Base-by-base conservation (phyloP, 2,888 invertebrate genomes). In the Nemurella pictetii region DNA sequence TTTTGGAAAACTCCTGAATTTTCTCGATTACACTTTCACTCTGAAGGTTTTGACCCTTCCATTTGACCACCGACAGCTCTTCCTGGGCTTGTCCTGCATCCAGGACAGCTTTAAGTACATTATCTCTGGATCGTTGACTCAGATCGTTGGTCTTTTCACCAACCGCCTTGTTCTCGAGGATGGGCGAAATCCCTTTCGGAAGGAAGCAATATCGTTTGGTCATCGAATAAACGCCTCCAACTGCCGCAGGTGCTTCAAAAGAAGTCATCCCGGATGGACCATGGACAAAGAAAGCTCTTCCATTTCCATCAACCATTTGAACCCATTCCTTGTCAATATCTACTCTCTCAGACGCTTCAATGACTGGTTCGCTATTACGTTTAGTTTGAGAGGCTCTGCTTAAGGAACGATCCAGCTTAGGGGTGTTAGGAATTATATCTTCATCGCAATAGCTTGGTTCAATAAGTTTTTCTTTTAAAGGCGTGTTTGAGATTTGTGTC, bases 151-250 rank as follows among this genome's bases (percentile, higher is more conserved):
- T n/a, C 81, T 32, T 7, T 26, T 80, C 74, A 26, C 15, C 20
- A 26, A 9, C 25, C 7, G 85, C 88, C 89, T 30, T 89, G 86
- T 90, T 90, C 87, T 90, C 88, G 82, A 92, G 90, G 86, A 93
- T 92, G 78, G 91, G 93, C 9, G 93, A 93, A 90, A 93, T 90
- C 20, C 94, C 93, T 91, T 93, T 93, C 0, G 93, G 93, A 36
- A 93, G 87, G 89, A 92, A 93, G 32, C 90, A 89, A n/a, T 89
- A 89, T 87, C 93, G 90, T 87, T 90, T 90, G 83, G 89, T 90
- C 15, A 93, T 88, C 86, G 89, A 88, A 91, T 88, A 88, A 15
- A 86, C 85, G 32, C 86, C 86, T n/a, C 25, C 55, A 30, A 28
- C 30, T 0, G 55, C 20, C 15, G 80, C 26, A 30, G 88, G 87